These are phyloP conservation scores for Calliphora vomitoria DNA, from an alignment of 2,888 invertebrate genomes.

Conservation along the genomic window DNA sequence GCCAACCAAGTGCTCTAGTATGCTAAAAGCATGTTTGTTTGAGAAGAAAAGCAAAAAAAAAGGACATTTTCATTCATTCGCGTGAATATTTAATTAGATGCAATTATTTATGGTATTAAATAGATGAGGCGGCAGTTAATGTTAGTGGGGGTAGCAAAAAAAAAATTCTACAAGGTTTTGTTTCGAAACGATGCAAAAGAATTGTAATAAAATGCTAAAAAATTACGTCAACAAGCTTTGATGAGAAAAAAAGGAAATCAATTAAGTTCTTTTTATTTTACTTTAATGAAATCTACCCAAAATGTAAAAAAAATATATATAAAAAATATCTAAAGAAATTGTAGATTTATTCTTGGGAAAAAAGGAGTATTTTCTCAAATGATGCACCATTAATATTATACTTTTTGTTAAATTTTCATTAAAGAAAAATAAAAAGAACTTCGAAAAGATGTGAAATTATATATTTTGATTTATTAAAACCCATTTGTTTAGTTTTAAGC, in stretches of 20 bases:
- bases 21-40: constrained; percentile 68
- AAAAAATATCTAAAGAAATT: constrained; percentile 48
- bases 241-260: constrained; percentile 72
- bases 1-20: constrained; percentile 66
- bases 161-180: constrained; percentile 60
- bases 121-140: constrained; percentile 83
- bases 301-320: constrained; percentile 19
- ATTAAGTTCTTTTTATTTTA: constrained; percentile 69
- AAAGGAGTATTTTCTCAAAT: constrained; percentile 72
- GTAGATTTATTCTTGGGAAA: constrained; percentile 27
- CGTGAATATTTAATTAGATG: constrained; percentile 84
- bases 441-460: constrained; percentile 29
- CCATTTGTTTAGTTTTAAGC: constrained; percentile 48
- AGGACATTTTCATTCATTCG: constrained; percentile 83
- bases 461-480: constrained; percentile 61
- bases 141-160: constrained; percentile 76
- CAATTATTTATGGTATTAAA: constrained; percentile 84
- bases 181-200: constrained; percentile 66
- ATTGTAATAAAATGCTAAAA: constrained; percentile 69
- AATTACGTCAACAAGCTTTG: constrained; percentile 71
- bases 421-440: constrained; percentile 42
- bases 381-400: constrained; percentile 60
- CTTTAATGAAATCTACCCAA: constrained; percentile 59
- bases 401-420: constrained; percentile 52
- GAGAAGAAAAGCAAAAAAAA: constrained; percentile 63